Percentiles rank a stretch among this genome's conserved stretches.
phyloP scores from a whole-genome alignment of 2,888 invertebrate genomes.

The Cephus runcator region DNA sequence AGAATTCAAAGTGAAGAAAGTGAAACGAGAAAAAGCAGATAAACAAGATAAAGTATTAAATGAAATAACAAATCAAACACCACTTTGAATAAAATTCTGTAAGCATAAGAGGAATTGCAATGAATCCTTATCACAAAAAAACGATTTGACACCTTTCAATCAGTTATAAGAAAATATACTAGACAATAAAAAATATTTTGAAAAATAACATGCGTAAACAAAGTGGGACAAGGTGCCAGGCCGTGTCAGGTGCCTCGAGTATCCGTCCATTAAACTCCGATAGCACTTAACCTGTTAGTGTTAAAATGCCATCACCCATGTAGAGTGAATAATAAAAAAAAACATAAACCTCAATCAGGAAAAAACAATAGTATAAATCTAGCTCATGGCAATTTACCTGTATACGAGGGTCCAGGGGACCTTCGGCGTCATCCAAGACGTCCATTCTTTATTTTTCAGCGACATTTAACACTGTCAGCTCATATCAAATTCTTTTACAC shows the following conservation, averaged over 20 bases:
- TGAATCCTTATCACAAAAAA: background rate
- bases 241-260: conserved; percentile 46
- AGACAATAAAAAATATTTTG: background rate
- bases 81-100: background rate
- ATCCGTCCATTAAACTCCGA: conserved; percentile 19
- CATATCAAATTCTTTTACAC: conserved; percentile 24
- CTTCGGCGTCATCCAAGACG: conserved; percentile 62
- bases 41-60: background rate
- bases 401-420: conserved; percentile 67
- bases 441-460: conserved; percentile 53
- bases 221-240: conserved; percentile 59
- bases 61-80: background rate
- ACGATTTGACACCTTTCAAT: background rate
- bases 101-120: background rate
- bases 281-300: conserved; percentile 36
- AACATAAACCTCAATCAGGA: background rate
- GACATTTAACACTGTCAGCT: conserved; percentile 52
- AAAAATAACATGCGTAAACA: conserved; percentile 43
- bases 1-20: conserved; percentile 5
- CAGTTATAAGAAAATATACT: background rate
- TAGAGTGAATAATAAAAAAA: background rate
- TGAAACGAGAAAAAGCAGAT: conserved; percentile 13
- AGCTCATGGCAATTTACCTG: conserved; percentile 55
- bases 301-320: background rate
- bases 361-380: background rate